Conservation (phyloP, 2,797 vertebrate species). For the Coregonus sp. region DNA sequence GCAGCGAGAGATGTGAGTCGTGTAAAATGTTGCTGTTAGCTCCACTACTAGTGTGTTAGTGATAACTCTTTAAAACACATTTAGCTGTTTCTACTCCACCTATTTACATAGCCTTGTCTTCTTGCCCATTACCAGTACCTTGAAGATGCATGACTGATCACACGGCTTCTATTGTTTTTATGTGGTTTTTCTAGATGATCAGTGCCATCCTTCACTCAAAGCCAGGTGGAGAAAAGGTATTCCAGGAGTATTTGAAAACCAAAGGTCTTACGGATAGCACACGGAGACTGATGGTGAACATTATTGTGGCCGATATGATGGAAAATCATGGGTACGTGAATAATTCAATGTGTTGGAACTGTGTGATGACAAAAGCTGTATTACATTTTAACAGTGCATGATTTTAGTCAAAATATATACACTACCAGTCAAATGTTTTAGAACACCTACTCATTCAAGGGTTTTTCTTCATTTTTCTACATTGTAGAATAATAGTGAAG, state of each 20-base stretch:
- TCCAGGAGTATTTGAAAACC: slow-evolving; percentile 28
- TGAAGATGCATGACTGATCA: background rate
- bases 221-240: slow-evolving; percentile 19
- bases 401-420: no score
- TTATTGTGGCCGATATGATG: slow-evolving; percentile 18
- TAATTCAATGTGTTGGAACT: no score
- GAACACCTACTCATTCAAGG: no score
- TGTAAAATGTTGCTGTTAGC: background rate
- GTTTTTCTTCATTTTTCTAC: no score
- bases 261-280: slow-evolving; percentile 24
- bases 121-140: background rate
- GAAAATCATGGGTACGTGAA: slow-evolving; percentile 15
- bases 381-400: no score
- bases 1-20: background rate
- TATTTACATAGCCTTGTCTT: no score
- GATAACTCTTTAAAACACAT: no score
- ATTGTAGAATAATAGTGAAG: no score
- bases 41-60: no score
- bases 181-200: slow-evolving; percentile 23
- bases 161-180: background rate
- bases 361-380: no score
- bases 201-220: slow-evolving; percentile 20
- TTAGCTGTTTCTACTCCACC: no score
- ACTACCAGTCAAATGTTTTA: no score
- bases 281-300: slow-evolving; percentile 21